A percentile compares a stretch with the other conserved stretches of the same genome.
Conservation (phyloP, 2,797 vertebrate species). For the Carduelis carduelis region DNA sequence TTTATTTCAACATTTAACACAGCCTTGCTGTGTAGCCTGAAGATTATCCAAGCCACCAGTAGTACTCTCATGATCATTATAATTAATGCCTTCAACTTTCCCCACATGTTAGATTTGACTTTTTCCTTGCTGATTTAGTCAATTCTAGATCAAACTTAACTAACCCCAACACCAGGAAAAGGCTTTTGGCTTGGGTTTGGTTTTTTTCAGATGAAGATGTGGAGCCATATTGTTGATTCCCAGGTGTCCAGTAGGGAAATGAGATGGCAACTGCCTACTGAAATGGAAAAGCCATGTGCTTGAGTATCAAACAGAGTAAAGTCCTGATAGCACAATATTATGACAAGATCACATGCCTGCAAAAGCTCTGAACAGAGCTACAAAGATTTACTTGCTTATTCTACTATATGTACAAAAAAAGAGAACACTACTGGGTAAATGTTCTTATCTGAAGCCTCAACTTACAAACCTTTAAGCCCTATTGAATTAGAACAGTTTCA, state of each 20-base stretch:
- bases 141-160: not conserved
- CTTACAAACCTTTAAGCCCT: not conserved
- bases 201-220: not conserved
- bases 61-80: not conserved
- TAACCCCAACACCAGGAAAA: not conserved
- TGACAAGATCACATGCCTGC: accelerated
- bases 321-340: not conserved
- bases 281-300: not conserved
- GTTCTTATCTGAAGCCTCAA: not conserved
- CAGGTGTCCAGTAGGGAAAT: not conserved
- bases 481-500: not conserved
- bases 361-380: not conserved
- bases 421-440: not conserved
- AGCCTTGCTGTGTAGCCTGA: not conserved
- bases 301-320: not conserved
- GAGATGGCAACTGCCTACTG: not conserved
- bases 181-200: not conserved
- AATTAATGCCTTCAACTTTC: not conserved
- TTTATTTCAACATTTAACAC: not conserved
- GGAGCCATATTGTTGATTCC: not conserved
- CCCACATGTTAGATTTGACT: accelerated
- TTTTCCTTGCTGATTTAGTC: not conserved
- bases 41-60: not conserved
- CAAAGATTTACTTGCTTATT: not conserved
- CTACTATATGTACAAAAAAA: not conserved